Conservation (phyloP, 2,888 invertebrate species). For the Sesia apiformis region DNA sequence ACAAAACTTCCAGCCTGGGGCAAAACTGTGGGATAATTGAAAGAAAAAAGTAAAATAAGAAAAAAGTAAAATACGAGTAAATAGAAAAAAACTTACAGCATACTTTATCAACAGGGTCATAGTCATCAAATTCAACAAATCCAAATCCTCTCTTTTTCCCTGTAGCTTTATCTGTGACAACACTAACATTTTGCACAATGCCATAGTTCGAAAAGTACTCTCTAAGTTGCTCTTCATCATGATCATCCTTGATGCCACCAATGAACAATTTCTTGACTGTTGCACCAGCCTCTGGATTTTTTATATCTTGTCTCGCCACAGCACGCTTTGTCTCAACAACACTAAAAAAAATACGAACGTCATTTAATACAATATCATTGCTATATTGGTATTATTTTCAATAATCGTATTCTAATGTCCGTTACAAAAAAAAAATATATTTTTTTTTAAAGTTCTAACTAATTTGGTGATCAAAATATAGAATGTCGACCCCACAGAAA, state of each 20-base stretch:
- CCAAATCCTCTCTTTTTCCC: slow-evolving; percentile 97
- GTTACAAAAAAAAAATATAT: background rate
- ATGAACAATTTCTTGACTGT: slow-evolving; percentile 97
- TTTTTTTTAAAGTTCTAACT: no score
- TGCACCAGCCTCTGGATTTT: slow-evolving; percentile 93
- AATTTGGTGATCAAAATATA: background rate
- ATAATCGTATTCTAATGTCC: background rate
- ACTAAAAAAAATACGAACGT: slow-evolving; percentile 35
- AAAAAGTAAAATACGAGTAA: background rate
- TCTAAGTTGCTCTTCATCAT: slow-evolving; percentile 91
- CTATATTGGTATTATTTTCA: background rate
- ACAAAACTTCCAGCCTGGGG: slow-evolving; percentile 61
- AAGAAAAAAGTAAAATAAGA: background rate
- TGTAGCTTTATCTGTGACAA: slow-evolving; percentile 93
- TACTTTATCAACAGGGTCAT: slow-evolving; percentile 97
- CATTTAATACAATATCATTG: background rate
- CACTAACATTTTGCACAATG: slow-evolving; percentile 86
- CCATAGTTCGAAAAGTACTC: slow-evolving; percentile 91
- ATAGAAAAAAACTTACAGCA: slow-evolving; percentile 84
- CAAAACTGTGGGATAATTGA: slow-evolving; percentile 51
- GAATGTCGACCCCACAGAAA: slow-evolving; percentile 60
- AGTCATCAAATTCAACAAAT: slow-evolving; percentile 97
- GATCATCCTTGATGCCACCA: slow-evolving; percentile 95
- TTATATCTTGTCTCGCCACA: slow-evolving; percentile 93
- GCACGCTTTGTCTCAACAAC: slow-evolving; percentile 98